phyloP scores from a whole-genome alignment of 2,113 vertebrate species.

The Pelecanus crispus region DNA sequence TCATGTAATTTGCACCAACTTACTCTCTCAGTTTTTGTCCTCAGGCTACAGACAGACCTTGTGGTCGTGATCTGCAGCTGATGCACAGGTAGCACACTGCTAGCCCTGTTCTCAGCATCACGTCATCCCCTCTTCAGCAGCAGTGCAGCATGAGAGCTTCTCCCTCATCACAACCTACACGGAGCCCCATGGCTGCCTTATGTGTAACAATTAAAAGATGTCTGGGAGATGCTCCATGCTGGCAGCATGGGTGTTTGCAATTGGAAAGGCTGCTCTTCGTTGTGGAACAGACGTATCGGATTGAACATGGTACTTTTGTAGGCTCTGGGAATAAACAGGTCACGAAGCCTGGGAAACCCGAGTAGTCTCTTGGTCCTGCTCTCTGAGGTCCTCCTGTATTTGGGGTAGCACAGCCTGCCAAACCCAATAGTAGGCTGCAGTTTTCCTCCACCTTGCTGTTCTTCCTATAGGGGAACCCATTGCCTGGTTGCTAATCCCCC shows the following conservation, averaged over 20 bases:
- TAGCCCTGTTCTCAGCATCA: neutral
- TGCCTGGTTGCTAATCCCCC: neutral
- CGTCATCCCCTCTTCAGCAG: neutral
- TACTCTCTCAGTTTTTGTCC: neutral
- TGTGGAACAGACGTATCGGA: neutral
- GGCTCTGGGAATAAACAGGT: neutral
- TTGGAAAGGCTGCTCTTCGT: neutral
- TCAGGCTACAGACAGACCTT: neutral
- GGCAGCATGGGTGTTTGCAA: neutral
- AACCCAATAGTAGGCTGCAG: neutral
- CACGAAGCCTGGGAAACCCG: neutral
- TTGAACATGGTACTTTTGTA: neutral
- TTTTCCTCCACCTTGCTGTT: neutral
- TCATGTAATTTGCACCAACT: neutral
- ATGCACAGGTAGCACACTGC: neutral
- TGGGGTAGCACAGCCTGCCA: neutral
- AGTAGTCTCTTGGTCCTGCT: neutral
- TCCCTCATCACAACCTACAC: neutral
- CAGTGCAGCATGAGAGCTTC: neutral
- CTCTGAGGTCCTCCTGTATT: neutral
- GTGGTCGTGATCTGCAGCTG: neutral
- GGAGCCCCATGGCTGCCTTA: neutral
- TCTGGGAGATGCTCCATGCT: neutral
- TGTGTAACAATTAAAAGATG: neutral
- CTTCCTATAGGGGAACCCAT: neutral